Base-by-base conservation (phyloP, 2,888 invertebrate genomes). In the Rhamnusium bicolor region DNA sequence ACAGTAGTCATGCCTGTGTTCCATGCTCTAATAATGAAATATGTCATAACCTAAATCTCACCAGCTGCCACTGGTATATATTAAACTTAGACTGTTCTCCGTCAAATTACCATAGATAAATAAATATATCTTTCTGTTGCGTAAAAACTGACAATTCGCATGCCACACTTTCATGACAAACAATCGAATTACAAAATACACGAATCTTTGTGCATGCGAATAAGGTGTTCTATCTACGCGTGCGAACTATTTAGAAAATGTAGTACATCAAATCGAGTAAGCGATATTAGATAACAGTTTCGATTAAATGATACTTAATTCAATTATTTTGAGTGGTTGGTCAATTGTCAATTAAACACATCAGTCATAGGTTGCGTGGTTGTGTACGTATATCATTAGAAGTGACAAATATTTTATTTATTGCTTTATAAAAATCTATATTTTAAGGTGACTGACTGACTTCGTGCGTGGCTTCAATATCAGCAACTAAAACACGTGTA, bases 381-480 rank as follows among this genome's bases (percentile, higher is more conserved):
- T 51, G 10, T 19, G 12, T n/a, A n/a, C n/a, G n/a, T 51, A 18
- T 51, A 18, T 51, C 10, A 18, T 16, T 51, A 19, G 18, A 19
- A 51, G 3, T 19, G 51, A 1, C 51, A 18, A 51, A 51, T 19
- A 51, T 51, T 51, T 18, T 18, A 51, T 51, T 18, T 51, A 51
- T 16, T 18, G 18, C 51, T 40, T 40, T 51, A 18, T 18, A 51
- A 7, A 51, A 16, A 51, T 51, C 10, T 1, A 18, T 51, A 18
- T 18, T 12, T 2, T 8, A 18, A 16, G 10, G 51, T 51, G 19
- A 54, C 7, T 51, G 51, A 14, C 54, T 14, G 6, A 16, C 5
- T 58, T 58, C 58, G 58, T 58, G 58, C 32, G 32, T 58, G 32
- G 58, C 32, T 24, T 27, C 32, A 7, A 16, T 58, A 58, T 27